Conservation (phyloP, 2,888 invertebrate genomes). For the Eulithis testata region DNA sequence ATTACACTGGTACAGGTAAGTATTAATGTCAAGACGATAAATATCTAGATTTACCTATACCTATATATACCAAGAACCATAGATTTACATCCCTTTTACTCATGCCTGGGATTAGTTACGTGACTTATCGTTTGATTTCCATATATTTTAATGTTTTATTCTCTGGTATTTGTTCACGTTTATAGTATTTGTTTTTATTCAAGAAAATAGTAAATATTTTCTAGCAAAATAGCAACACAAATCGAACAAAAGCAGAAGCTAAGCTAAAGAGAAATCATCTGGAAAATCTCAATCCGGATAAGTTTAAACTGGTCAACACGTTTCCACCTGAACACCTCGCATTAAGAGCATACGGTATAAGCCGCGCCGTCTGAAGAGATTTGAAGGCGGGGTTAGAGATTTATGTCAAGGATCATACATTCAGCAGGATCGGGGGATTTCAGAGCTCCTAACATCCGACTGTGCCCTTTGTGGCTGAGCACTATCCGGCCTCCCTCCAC, state of each 20-base stretch:
- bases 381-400: conserved; percentile 83
- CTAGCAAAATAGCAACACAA: not conserved
- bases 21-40: too few relatives aligned
- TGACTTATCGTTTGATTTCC: too few relatives aligned
- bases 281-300: conserved; percentile 13
- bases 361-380: conserved; percentile 78
- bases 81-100: too few relatives aligned
- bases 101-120: too few relatives aligned
- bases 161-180: too few relatives aligned
- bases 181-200: too few relatives aligned
- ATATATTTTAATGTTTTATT: too few relatives aligned
- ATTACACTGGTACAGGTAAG: not conserved
- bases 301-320: conserved; percentile 35
- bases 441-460: conserved; percentile 79
- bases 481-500: conserved; percentile 82
- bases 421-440: conserved; percentile 78
- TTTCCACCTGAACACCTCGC: conserved; percentile 53
- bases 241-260: too few relatives aligned
- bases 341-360: conserved; percentile 75
- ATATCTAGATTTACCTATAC: too few relatives aligned
- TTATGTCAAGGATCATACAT: conserved; percentile 84
- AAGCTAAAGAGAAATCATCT: not conserved
- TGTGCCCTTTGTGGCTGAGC: conserved; percentile 82
- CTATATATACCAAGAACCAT: too few relatives aligned
- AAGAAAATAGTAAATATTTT: not conserved